phyloP scores from a whole-genome alignment of 1,140 invertebrate genomes.

The Zaprionus ghesquierei region DNA sequence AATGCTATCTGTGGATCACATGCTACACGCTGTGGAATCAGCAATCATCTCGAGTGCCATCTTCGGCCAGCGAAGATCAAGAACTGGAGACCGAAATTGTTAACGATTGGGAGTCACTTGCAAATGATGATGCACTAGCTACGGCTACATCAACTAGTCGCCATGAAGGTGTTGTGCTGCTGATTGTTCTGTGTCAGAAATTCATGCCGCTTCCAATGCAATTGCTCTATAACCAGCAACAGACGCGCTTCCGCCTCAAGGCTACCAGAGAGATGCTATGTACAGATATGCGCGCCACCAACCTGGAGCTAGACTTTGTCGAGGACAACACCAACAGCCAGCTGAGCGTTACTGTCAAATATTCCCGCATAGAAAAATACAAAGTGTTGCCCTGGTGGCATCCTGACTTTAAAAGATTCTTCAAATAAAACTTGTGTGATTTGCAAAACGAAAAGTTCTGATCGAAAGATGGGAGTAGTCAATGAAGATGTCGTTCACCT shows the following conservation, averaged over 20 bases:
- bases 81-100: conserved; percentile 14
- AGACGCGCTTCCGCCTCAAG: conserved; percentile 39
- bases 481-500: too few relatives aligned
- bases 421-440: conserved; percentile 47
- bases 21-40: conserved; percentile 64
- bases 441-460: background rate
- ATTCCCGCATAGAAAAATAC: conserved; percentile 56
- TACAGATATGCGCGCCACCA: conserved; percentile 66
- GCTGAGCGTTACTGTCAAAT: conserved; percentile 57
- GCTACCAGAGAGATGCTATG: conserved; percentile 62
- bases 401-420: conserved; percentile 65
- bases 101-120: conserved; percentile 52
- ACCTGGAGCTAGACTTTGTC: conserved; percentile 69
- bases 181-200: conserved; percentile 53
- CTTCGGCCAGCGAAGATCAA: background rate
- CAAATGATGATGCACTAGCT: background rate
- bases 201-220: conserved; percentile 59
- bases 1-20: conserved; percentile 63
- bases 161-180: conserved; percentile 52
- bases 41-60: background rate
- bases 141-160: background rate
- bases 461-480: too few relatives aligned
- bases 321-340: conserved; percentile 39
- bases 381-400: conserved; percentile 77
- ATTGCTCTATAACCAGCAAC: conserved; percentile 49